A percentile compares a stretch with the other conserved stretches of the same genome.
Conservation (phyloP, 2,888 invertebrate genomes). For the Hydraecia micacea region DNA sequence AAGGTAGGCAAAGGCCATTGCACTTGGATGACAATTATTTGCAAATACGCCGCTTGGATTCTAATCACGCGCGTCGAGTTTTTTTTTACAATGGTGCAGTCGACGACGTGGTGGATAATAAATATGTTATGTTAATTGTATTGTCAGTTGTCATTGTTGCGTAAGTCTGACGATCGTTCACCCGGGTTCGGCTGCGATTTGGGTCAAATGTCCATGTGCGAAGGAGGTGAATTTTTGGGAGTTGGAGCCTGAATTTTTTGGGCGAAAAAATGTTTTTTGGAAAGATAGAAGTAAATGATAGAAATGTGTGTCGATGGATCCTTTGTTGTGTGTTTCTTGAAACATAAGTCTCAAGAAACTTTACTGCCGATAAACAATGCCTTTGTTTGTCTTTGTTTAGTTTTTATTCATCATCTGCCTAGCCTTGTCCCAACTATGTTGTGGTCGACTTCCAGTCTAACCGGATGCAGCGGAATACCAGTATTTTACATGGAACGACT, state of each 20-base stretch:
- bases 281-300: not conserved
- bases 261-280: not conserved
- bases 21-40: conserved; percentile 82
- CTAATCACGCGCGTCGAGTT: conserved; percentile 76
- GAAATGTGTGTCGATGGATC: not conserved
- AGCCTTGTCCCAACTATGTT: too few species aligned
- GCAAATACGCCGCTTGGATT: conserved; percentile 81
- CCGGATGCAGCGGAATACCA: too few species aligned
- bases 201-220: conserved; percentile 54
- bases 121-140: conserved; percentile 82
- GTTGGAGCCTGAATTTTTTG: not conserved
- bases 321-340: not conserved
- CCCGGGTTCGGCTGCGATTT: conserved; percentile 60
- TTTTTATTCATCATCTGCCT: too few species aligned
- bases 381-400: not conserved
- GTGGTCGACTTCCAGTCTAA: too few species aligned
- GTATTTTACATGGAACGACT: too few species aligned
- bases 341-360: too few species aligned
- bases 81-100: conserved; percentile 79
- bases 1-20: conserved; percentile 87
- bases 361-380: not conserved
- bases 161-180: conserved; percentile 71
- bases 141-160: conserved; percentile 80
- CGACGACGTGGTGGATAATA: conserved; percentile 75
- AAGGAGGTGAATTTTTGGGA: conserved; percentile 1